Evolutionary conservation across 2,888 invertebrate species (phyloP).

Genomic region (Hoplodrina ambigua): DNA sequence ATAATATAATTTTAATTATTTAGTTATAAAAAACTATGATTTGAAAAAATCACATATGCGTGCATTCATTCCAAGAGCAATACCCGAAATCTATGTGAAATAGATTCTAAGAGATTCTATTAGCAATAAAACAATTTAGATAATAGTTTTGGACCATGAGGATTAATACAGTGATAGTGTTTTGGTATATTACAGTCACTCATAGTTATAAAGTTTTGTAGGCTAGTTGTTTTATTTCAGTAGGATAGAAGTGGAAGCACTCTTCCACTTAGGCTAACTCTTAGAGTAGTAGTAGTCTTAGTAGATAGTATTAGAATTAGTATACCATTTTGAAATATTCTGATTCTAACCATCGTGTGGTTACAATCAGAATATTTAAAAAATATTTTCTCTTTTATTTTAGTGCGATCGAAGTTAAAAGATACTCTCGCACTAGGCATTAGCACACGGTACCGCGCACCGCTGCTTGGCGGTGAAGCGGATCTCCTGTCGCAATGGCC

Average conservation of each 20-base stretch:
- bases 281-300: background rate
- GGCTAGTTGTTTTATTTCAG: constrained; percentile 34
- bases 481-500: background rate
- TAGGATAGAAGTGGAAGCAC: constrained; percentile 2
- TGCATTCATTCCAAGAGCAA: constrained; percentile 51
- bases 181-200: constrained; percentile 44
- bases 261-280: too few relatives aligned
- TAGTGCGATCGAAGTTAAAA: constrained; percentile 27
- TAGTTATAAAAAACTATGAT: constrained; percentile 33
- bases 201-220: constrained; percentile 8
- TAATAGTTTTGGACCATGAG: constrained; percentile 15
- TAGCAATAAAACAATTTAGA: background rate
- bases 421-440: constrained; percentile 20
- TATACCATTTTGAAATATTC: too few relatives aligned
- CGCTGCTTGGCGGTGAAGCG: too few relatives aligned
- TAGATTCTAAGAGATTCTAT: constrained; percentile 23
- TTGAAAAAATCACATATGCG: constrained; percentile 25
- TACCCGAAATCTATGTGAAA: constrained; percentile 36
- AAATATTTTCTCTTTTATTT: too few relatives aligned
- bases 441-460: too few relatives aligned
- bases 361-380: too few relatives aligned
- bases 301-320: background rate
- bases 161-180: constrained; percentile 50
- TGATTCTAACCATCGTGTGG: too few relatives aligned
- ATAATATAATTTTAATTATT: constrained; percentile 27